phyloP scores from a whole-genome alignment of 2,888 invertebrate genomes.

The Temnothorax rugatulus region DNA sequence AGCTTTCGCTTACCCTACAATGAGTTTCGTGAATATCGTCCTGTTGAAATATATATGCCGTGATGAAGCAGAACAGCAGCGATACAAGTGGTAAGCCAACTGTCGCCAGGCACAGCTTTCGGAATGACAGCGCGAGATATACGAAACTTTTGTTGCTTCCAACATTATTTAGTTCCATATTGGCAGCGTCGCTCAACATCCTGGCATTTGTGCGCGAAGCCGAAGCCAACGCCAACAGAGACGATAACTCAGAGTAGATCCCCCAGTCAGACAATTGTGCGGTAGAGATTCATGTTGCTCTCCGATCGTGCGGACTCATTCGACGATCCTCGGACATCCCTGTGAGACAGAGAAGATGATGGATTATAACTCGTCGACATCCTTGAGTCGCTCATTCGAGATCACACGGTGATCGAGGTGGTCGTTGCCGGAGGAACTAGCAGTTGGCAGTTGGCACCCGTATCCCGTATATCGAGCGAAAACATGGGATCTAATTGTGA shows the following conservation, averaged over 20 bases:
- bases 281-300: conserved; percentile 52
- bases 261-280: conserved; percentile 53
- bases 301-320: conserved; percentile 26
- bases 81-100: conserved; percentile 95
- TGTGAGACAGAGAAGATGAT: conserved; percentile 59
- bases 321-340: conserved; percentile 50
- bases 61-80: conserved; percentile 94
- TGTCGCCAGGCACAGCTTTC: conserved; percentile 93
- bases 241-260: conserved; percentile 16
- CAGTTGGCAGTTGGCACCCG: too few relatives aligned
- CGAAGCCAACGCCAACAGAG: conserved; percentile 29
- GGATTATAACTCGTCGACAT: not conserved
- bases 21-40: conserved; percentile 98
- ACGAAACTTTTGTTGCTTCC: conserved; percentile 86
- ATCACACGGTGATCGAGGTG: not conserved
- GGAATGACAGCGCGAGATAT: conserved; percentile 92
- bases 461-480: not conserved
- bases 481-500: not conserved
- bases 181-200: conserved; percentile 61
- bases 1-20: conserved; percentile 92
- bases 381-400: not conserved
- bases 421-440: not conserved
- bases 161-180: conserved; percentile 84
- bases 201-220: conserved; percentile 60
- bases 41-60: conserved; percentile 96